These are phyloP conservation scores for Hypocryptadius cinnamomeus DNA, from an alignment of 2,113 vertebrate species.

Conservation along the genomic window DNA sequence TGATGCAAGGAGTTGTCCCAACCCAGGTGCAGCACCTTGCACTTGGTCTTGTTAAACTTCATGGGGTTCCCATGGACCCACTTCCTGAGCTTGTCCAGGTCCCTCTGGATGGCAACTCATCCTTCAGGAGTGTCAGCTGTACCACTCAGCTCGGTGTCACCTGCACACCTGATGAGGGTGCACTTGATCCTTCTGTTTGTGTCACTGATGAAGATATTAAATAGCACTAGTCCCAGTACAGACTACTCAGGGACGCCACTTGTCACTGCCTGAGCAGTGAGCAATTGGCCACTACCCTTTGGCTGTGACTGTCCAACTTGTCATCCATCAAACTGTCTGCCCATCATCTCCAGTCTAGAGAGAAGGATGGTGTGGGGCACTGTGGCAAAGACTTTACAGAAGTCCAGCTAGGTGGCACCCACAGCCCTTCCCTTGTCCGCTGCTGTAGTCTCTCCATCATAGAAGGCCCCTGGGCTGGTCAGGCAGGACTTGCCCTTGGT, in stretches of 20 bases:
- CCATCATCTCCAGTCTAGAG: background rate
- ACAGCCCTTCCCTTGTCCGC: background rate
- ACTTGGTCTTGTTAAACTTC: background rate
- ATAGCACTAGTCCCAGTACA: fast-evolving
- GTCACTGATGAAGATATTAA: background rate
- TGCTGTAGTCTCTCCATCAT: background rate
- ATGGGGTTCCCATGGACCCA: background rate
- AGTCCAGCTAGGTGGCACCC: background rate
- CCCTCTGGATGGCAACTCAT: background rate
- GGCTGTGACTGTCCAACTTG: background rate
- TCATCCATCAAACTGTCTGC: background rate
- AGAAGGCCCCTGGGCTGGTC: background rate
- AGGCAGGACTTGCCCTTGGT: background rate
- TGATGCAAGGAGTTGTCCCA: fast-evolving
- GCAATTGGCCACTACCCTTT: background rate
- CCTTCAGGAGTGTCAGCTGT: background rate
- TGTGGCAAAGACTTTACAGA: background rate
- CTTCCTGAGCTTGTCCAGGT: background rate
- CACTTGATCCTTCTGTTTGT: background rate
- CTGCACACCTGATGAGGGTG: background rate
- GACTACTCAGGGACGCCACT: background rate
- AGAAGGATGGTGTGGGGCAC: background rate
- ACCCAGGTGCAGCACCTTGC: background rate
- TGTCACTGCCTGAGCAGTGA: background rate
- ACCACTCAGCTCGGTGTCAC: background rate